Percentiles rank a stretch among this genome's conserved stretches.
Evolutionary conservation across 2,797 vertebrate species (phyloP).

Genomic region (Amblyraja radiata): DNA sequence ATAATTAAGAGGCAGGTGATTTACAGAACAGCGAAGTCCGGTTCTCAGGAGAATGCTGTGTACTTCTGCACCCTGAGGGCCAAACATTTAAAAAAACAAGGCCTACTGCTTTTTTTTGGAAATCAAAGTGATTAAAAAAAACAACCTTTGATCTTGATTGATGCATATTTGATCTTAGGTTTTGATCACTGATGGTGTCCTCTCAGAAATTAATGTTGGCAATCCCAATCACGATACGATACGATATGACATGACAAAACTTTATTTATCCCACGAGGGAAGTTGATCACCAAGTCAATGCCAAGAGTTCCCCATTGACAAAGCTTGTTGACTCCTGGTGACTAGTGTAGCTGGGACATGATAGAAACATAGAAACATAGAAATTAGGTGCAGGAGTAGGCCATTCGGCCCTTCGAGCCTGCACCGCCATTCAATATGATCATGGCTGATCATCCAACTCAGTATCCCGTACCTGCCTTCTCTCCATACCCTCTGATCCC

Average conservation of each 20-base stretch:
- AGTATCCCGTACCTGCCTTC: too few relatives aligned
- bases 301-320: too few relatives aligned
- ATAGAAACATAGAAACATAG: too few relatives aligned
- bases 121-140: neutral
- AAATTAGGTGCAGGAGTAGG: too few relatives aligned
- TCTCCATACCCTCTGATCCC: too few relatives aligned
- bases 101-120: neutral
- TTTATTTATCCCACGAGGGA: too few relatives aligned
- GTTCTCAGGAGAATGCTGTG: neutral
- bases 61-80: neutral
- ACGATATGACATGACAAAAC: too few relatives aligned
- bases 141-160: neutral
- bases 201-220: neutral
- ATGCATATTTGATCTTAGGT: neutral
- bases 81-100: neutral
- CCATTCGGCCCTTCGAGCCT: too few relatives aligned
- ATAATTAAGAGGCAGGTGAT: slow-evolving; percentile 24
- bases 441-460: too few relatives aligned
- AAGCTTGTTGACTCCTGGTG: neutral
- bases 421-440: too few relatives aligned
- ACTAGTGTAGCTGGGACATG: too few relatives aligned
- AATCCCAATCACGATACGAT: neutral
- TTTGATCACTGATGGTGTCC: neutral
- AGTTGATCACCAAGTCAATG: neutral
- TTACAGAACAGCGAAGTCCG: neutral